phyloP scores from a whole-genome alignment of 2,888 invertebrate species.

The Pristionchus maxplancki region DNA sequence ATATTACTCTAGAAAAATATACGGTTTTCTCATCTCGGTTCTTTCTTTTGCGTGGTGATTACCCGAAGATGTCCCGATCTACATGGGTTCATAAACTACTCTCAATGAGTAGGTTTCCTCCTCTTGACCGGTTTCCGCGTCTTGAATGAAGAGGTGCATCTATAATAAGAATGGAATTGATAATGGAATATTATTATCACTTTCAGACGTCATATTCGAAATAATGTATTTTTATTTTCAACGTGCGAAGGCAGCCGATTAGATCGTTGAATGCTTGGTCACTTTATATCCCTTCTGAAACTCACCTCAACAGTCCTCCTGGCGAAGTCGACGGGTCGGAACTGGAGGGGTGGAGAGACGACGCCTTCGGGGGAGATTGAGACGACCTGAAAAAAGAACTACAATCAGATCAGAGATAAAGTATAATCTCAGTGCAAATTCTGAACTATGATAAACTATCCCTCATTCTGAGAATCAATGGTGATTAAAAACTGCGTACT shows the following conservation, averaged over 20 bases:
- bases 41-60: too few relatives aligned
- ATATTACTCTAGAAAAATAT: too few relatives aligned
- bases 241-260: too few relatives aligned
- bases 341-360: conserved; percentile 11
- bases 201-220: neutral
- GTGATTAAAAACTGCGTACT: too few relatives aligned
- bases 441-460: too few relatives aligned
- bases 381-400: neutral
- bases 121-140: conserved; percentile 50
- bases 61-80: too few relatives aligned
- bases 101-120: conserved; percentile 43
- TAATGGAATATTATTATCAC: too few relatives aligned
- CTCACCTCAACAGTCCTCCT: conserved; percentile 16
- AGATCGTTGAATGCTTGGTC: too few relatives aligned
- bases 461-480: too few relatives aligned
- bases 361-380: neutral
- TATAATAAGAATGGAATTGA: too few relatives aligned
- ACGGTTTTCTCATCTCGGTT: too few relatives aligned
- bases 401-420: neutral
- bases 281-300: neutral
- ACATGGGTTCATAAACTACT: neutral
- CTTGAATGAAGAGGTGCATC: conserved; percentile 46
- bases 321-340: conserved; percentile 7
- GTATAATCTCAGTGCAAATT: too few relatives aligned
- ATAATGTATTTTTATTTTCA: neutral